Percentiles rank a stretch among this genome's conserved stretches.
Evolutionary conservation across 2,888 invertebrate genomes (phyloP).

Genomic region (Cremastinae sp.): DNA sequence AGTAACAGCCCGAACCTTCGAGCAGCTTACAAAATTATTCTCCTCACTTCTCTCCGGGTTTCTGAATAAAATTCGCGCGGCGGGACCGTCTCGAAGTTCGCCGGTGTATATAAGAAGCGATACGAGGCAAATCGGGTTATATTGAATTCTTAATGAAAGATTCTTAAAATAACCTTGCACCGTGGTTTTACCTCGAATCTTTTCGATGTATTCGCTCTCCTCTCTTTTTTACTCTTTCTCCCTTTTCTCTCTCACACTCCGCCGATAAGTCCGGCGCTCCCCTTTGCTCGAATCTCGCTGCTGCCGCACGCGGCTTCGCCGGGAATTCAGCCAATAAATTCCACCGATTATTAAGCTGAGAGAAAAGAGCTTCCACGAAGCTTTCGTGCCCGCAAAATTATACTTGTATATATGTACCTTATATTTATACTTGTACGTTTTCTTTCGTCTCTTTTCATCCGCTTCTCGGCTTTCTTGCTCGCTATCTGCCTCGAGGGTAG

Average conservation of each 20-base stretch:
- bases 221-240: slow-evolving; percentile 1
- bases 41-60: background rate
- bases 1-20: no score
- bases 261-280: slow-evolving; percentile 5
- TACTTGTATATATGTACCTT: background rate
- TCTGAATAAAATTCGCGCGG: slow-evolving; percentile 33
- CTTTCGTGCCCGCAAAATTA: background rate
- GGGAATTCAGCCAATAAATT: slow-evolving; percentile 74
- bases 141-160: slow-evolving; percentile 75
- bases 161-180: slow-evolving; percentile 72
- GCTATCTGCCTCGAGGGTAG: slow-evolving; percentile 31
- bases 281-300: slow-evolving; percentile 32
- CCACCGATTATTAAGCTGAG: slow-evolving; percentile 74
- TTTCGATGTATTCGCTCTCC: slow-evolving; percentile 20
- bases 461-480: slow-evolving; percentile 33
- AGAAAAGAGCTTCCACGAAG: slow-evolving; percentile 47
- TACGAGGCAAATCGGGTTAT: slow-evolving; percentile 65
- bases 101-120: slow-evolving; percentile 53
- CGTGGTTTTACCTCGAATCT: slow-evolving; percentile 42
- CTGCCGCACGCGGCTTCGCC: slow-evolving; percentile 50
- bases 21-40: no score
- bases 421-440: background rate
- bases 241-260: slow-evolving; percentile 9
- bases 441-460: background rate
- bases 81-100: slow-evolving; percentile 22